Base-by-base conservation (phyloP, 2,888 invertebrate genomes). In the Sarcophaga caerulescens region DNA sequence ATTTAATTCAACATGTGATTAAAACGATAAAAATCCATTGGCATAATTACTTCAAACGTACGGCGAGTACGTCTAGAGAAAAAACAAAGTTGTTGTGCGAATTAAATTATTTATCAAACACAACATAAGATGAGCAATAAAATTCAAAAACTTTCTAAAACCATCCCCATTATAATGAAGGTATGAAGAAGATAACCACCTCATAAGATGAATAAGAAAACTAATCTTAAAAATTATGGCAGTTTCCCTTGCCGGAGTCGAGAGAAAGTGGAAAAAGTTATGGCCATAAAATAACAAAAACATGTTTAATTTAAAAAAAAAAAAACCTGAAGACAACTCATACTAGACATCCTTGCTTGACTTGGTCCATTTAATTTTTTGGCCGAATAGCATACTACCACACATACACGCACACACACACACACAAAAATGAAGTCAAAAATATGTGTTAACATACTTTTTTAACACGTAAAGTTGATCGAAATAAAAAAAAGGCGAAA, bases 401-500 rank as follows among this genome's bases (percentile, higher is more conserved):
- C 35, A 35, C 35, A 35, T 6, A 6, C 6, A 35, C 35, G 0
- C 35, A 1, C 35, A 35, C 35, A 2, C 35, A 8, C 35, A 8
- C 8, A 35, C 35, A 8, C 10, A 35, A 8, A 8, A 35, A 35
- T 35, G 21, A 3, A 21, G 44, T 10, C 17, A 4, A 59, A 76
- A 80, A 83, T 60, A 68, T 75, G 85, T 87, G 85, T 84, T 84
- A 87, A 87, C 78, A 76, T 47, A 59, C 63, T 73, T 85, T 86
- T 87, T 82, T 85, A 81, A 86, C 89, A 89, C 87, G 87, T 89
- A 89, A 88, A 77, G 88, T 88, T 88, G 73, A 25, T 23, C 88
- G 88, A 89, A 90, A 89, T 89, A 88, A 89, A 88, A 89, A 89
- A 89, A 88, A 88, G 86, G 85, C 81, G 85, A 88, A 60, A 21